Evolutionary conservation across 1,140 invertebrate species (phyloP).

Genomic region (Zaprionus gabonicus): DNA sequence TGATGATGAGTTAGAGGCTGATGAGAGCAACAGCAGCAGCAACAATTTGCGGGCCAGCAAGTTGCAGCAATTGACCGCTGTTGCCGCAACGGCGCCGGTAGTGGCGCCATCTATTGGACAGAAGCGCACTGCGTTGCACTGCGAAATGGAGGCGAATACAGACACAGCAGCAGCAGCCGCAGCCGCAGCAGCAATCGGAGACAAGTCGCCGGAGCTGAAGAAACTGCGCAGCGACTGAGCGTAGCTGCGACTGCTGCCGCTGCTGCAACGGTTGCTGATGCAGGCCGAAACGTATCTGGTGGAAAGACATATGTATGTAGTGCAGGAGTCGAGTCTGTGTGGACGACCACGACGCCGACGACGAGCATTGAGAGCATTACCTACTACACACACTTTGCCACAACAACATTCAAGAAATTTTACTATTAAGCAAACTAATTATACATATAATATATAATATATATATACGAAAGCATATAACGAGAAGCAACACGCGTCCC

Average conservation of each 20-base stretch:
- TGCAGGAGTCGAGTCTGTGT: constrained; percentile 65
- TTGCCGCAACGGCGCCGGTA: constrained; percentile 36
- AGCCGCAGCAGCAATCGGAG: constrained; percentile 30
- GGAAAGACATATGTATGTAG: constrained; percentile 83
- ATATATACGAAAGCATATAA: constrained; percentile 75
- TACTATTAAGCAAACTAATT: constrained; percentile 81
- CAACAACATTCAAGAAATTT: constrained; percentile 83
- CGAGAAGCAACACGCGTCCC: constrained; percentile 29
- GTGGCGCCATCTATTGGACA: constrained; percentile 57
- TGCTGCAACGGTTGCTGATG: constrained; percentile 13
- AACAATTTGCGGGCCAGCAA: constrained; percentile 62
- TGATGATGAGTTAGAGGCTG: constrained; percentile 69
- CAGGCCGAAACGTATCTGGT: constrained; percentile 63
- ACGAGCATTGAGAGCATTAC: constrained; percentile 72
- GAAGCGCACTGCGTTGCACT: constrained; percentile 67
- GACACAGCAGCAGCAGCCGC: constrained; percentile 3
- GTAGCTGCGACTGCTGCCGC: constrained; percentile 24
- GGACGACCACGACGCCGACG: constrained; percentile 6
- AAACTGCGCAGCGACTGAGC: constrained; percentile 83
- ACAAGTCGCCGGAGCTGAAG: constrained; percentile 78
- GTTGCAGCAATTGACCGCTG: constrained; percentile 55
- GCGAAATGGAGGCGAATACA: constrained; percentile 50
- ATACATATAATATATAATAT: constrained; percentile 83
- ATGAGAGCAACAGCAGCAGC: constrained; percentile 72
- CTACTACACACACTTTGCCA: constrained; percentile 72